Base-by-base conservation (phyloP, 2,888 invertebrate species). In the Peribatodes rhomboidaria region DNA sequence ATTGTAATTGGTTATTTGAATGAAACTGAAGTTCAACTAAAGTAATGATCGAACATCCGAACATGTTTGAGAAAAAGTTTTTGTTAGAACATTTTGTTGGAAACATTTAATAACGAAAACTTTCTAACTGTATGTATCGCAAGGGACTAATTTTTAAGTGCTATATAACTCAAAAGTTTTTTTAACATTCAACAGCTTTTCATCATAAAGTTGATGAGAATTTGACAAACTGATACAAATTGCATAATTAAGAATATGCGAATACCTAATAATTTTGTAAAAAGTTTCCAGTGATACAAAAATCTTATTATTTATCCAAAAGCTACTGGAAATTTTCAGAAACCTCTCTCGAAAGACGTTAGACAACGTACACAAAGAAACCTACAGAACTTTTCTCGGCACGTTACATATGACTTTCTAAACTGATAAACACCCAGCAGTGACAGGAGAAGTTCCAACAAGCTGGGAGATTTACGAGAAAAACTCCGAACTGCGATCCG, bases 391-490 rank as follows among this genome's bases (percentile, higher is more conserved):
- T 58, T 56, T 42, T 31, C 41, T 22, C 61, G 16, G 8, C n/a
- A 9, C 50, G 13, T 22, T 41, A 55, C 27, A 27, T 42, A 31
- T 11, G 42, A 58, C 35, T 64, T 54, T 35, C 14, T 41, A 54
- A 64, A 49, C 64, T 54, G 64, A 54, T 64, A 64, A 59, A 59
- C 52, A 65, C 50, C 39, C 27, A 18, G 50, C 50, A 16, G 52
- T 55, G 56, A 56, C 52, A 60, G 56, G 56, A 44, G 59, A 71
- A 75, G 50, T 74, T 69, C 53, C 58, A n/a, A 35, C 18, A 47
- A 22, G 42, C 46, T 60, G 63, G 73, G 72, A 70, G 72, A 71
- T 68, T 73, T 56, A 64, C 68, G 56, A 67, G 56, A 67, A 71
- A 66, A 73, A 70, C 68, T 70, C 71, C 69, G 57, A 59, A 71